phyloP scores from a whole-genome alignment of 2,888 invertebrate genomes.

The Metallyticus violacea region DNA sequence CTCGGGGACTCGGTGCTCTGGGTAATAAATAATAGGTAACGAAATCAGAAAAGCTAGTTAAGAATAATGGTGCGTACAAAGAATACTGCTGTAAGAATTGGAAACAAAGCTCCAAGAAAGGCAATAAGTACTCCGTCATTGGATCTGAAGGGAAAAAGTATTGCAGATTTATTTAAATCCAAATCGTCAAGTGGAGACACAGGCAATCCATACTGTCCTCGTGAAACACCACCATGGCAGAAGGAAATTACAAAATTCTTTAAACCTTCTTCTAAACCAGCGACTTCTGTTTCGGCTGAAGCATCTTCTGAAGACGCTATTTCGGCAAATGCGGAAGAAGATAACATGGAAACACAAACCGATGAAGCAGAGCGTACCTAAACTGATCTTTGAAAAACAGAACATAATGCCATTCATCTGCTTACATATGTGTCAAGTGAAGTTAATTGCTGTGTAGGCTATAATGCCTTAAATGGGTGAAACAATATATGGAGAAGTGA shows the following conservation, averaged over 20 bases:
- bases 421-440: too few relatives aligned
- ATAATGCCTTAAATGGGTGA: too few relatives aligned
- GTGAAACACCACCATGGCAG: slow-evolving; percentile 2
- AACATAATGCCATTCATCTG: too few relatives aligned
- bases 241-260: slow-evolving; percentile 4
- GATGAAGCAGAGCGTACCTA: too few relatives aligned
- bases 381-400: too few relatives aligned
- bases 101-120: background rate
- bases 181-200: background rate
- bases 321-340: background rate
- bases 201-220: background rate
- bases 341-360: too few relatives aligned
- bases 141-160: background rate
- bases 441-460: too few relatives aligned
- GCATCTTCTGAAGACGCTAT: background rate
- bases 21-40: too few relatives aligned
- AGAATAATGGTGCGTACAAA: background rate
- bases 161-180: background rate
- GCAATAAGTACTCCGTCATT: background rate
- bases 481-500: too few relatives aligned
- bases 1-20: too few relatives aligned
- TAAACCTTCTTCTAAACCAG: background rate
- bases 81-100: background rate
- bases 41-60: background rate
- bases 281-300: background rate